phyloP scores from a whole-genome alignment of 2,888 invertebrate species.

The Platycheirus rosarum region DNA sequence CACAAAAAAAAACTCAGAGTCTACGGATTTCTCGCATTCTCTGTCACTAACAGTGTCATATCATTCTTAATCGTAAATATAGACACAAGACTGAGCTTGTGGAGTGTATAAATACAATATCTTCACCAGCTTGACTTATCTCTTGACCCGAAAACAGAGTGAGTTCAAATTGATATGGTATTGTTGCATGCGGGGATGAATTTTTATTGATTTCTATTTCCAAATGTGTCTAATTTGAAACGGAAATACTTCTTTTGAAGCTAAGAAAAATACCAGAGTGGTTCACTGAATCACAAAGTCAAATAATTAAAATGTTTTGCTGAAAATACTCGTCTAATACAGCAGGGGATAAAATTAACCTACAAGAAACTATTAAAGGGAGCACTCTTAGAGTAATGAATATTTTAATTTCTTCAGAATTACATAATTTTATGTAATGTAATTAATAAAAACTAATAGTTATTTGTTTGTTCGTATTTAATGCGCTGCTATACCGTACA shows the following conservation, averaged over 20 bases:
- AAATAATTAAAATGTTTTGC: too few relatives aligned
- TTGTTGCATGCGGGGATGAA: slow-evolving; percentile 29
- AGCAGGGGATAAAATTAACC: too few relatives aligned
- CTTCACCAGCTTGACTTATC: slow-evolving; percentile 39
- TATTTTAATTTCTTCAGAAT: too few relatives aligned
- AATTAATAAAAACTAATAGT: too few relatives aligned
- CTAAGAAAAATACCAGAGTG: too few relatives aligned
- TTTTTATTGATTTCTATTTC: slow-evolving; percentile 50
- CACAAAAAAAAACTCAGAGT: slow-evolving; percentile 14
- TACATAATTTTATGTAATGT: too few relatives aligned
- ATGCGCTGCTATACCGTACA: too few relatives aligned
- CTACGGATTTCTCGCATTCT: slow-evolving; percentile 18
- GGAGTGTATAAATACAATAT: not conserved
- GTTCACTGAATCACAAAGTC: too few relatives aligned
- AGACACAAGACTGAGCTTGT: not conserved
- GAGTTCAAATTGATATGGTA: slow-evolving; percentile 57
- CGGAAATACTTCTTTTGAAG: slow-evolving; percentile 24
- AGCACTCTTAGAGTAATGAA: too few relatives aligned
- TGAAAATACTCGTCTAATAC: too few relatives aligned
- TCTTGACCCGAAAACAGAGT: slow-evolving; percentile 58
- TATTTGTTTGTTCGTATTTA: too few relatives aligned
- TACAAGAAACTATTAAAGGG: too few relatives aligned
- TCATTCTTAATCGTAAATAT: slow-evolving; percentile 15
- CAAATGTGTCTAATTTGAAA: slow-evolving; percentile 38
- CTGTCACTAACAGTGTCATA: slow-evolving; percentile 47